Conservation (phyloP, 2,797 vertebrate species). For the Enteromius argenteus region DNA sequence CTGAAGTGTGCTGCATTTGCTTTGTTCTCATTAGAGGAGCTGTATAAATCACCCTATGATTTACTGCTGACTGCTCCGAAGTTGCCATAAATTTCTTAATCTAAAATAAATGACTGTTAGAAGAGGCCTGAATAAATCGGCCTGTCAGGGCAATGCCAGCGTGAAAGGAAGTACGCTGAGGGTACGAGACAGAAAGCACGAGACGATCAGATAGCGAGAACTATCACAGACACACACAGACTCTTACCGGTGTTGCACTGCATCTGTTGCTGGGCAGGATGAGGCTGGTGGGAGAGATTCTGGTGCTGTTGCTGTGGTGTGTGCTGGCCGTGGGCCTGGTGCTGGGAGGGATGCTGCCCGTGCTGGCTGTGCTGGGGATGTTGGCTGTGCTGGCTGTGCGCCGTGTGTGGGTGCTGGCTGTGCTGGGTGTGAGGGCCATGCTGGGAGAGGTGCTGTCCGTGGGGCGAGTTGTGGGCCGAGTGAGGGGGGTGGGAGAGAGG, state of each 20-base stretch:
- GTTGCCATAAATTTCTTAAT: conserved; percentile 58
- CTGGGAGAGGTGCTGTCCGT: conserved; percentile 60
- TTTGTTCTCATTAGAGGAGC: conserved; percentile 77
- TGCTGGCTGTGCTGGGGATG: conserved; percentile 74
- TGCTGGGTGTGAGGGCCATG: conserved; percentile 73
- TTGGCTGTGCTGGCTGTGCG: conserved; percentile 58
- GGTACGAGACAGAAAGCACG: not conserved
- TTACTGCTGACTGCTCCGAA: conserved; percentile 64
- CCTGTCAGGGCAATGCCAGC: conserved; percentile 37
- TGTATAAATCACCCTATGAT: conserved; percentile 70
- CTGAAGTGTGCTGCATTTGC: conserved; percentile 62
- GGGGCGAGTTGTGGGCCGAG: conserved; percentile 71
- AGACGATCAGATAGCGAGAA: not conserved
- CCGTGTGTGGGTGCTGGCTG: conserved; percentile 62
- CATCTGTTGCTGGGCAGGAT: conserved; percentile 87
- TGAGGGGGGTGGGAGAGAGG: conserved; percentile 86
- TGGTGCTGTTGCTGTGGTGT: conserved; percentile 78
- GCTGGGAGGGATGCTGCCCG: conserved; percentile 79
- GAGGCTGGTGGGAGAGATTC: conserved; percentile 84
- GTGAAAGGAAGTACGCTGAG: conserved; percentile 32
- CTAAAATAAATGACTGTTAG: conserved; percentile 59
- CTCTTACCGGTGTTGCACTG: conserved; percentile 89
- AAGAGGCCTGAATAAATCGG: conserved; percentile 45
- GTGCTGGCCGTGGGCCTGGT: conserved; percentile 72
- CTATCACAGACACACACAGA: conserved; percentile 14